Conservation (phyloP, 2,888 invertebrate genomes). For the Magallana nippona region DNA sequence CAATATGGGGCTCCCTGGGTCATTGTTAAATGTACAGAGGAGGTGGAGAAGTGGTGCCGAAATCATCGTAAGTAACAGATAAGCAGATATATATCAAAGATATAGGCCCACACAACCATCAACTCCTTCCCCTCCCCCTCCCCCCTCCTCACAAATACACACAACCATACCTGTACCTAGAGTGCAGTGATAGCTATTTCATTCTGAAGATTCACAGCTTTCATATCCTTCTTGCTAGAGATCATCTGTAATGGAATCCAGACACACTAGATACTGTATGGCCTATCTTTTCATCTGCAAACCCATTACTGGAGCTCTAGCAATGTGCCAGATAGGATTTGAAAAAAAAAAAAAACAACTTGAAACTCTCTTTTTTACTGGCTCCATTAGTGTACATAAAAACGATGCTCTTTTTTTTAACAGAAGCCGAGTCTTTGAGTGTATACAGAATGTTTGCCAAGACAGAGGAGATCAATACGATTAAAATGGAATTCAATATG, state of each 20-base stretch:
- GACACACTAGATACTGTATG: too few relatives aligned
- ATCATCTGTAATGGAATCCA: too few relatives aligned
- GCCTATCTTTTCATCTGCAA: background rate
- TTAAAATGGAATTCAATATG: constrained; percentile 80
- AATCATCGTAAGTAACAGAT: constrained; percentile 66
- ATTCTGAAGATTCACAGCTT: background rate
- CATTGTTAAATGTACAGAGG: constrained; percentile 84
- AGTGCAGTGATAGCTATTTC: background rate
- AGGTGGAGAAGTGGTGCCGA: constrained; percentile 82
- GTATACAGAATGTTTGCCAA: constrained; percentile 85
- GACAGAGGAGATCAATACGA: constrained; percentile 83
- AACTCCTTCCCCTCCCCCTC: too few relatives aligned
- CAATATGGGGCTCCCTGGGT: constrained; percentile 84
- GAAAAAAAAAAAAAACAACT: background rate
- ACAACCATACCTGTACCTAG: too few relatives aligned
- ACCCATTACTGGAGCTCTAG: background rate
- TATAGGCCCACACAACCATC: too few relatives aligned
- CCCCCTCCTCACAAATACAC: too few relatives aligned
- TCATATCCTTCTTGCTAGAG: background rate
- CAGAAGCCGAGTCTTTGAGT: constrained; percentile 84
- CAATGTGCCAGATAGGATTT: background rate
- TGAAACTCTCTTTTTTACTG: background rate
- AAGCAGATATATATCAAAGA: too few relatives aligned
- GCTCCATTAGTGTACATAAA: constrained; percentile 8
- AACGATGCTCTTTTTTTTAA: constrained; percentile 44